Percentiles rank a stretch among this genome's conserved stretches.
These are phyloP conservation scores for Axea sp. DNA, from an alignment of 2,888 invertebrate genomes.

Conservation along the genomic window DNA sequence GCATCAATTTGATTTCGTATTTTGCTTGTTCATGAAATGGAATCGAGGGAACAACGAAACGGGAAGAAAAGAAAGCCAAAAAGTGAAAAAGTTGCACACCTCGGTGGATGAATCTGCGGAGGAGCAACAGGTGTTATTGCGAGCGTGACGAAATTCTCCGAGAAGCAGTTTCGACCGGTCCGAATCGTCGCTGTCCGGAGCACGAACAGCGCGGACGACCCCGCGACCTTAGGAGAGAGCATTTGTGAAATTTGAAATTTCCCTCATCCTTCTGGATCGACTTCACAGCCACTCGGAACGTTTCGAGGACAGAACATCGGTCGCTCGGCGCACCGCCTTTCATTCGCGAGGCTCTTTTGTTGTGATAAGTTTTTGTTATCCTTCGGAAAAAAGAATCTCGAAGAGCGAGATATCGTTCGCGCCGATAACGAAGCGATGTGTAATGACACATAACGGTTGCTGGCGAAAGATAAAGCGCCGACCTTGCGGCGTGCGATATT, in stretches of 20 bases:
- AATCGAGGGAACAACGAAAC: no score
- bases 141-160: no score
- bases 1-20: no score
- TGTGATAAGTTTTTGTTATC: conserved; percentile 11
- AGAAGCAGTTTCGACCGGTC: no score
- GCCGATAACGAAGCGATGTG: conserved; percentile 50
- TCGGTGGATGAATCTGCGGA: no score
- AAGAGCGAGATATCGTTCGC: conserved; percentile 30
- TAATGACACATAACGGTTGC: conserved; percentile 60
- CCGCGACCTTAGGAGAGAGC: conserved; percentile 56
- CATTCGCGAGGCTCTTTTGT: conserved; percentile 4
- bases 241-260: conserved; percentile 60
- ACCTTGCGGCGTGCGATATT: conserved; percentile 71
- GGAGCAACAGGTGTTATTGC: no score
- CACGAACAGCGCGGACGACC: conserved; percentile 52
- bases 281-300: conserved; percentile 64
- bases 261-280: conserved; percentile 49
- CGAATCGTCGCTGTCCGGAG: conserved; percentile 7
- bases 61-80: no score
- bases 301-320: conserved; percentile 70
- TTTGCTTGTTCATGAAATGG: no score
- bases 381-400: conserved; percentile 25
- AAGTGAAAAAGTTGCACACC: no score
- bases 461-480: conserved; percentile 66
- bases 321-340: conserved; percentile 23